Evolutionary conservation across 2,888 invertebrate genomes (phyloP), one percentile per base, ranked within the genome.

Genomic region (Drosophila borborema): DNA sequence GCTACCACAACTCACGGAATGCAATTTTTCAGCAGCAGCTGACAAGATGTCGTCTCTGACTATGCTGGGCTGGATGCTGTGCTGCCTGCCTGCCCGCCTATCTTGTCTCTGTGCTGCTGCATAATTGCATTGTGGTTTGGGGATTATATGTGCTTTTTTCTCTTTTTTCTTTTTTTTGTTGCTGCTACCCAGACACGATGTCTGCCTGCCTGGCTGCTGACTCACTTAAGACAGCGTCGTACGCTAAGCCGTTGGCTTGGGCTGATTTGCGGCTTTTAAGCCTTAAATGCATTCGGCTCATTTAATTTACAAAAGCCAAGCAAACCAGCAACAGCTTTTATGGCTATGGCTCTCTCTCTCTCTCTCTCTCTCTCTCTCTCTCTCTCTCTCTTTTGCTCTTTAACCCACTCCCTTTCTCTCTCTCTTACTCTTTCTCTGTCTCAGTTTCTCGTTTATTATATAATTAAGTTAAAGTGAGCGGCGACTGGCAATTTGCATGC

Each of bases 381-480:
- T 20, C 20, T 20, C 18, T 36, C 36, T 18, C 53, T 40, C 45
- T 43, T 28, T 46, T 18, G 23, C 28, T 46, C 20, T 10, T 14
- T 31, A 28, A 28, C 38, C 5, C 38, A 14, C 38, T 38, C 38
- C 6, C 38, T 6, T 16, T 40, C 38, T 40, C 38, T 40, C 38
- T 51, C 4, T 31, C 41, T 23, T 3, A 62, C 12, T 56, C 16
- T 46, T 28, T 41, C 28, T 59, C 23, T 23, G 43, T 45, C 38
- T 54, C 46, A 48, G 61, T 60, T 49, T 58, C 45, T 61, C 68
- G 74, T 81, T 86, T 86, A 90, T 90, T 85, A 86, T 86, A 87
- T 90, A 89, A 87, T 87, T 89, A 90, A 89, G 89, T 89, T 87
- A 89, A 87, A 87, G 82, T 83, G 89, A 80, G 79, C 81, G 81